These are phyloP conservation scores for Aporrectodea caliginosa DNA, from an alignment of 1,140 invertebrate genomes.

Conservation along the genomic window DNA sequence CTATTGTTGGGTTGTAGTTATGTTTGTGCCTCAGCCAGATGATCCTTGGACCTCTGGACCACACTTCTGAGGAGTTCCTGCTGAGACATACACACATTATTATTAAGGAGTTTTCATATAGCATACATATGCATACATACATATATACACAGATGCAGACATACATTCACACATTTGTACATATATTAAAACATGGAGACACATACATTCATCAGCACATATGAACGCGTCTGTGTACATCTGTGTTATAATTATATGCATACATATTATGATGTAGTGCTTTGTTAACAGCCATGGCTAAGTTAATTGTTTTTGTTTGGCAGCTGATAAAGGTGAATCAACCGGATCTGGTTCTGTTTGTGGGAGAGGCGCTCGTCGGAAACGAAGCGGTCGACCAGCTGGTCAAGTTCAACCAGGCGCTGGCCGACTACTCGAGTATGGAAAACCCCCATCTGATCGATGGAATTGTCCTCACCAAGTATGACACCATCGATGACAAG, in stretches of 20 bases:
- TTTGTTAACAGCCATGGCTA: neutral
- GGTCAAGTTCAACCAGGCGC: conserved; percentile 95
- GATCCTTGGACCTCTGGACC: too few relatives aligned
- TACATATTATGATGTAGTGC: too few relatives aligned
- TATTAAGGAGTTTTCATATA: too few relatives aligned
- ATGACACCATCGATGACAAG: conserved; percentile 99
- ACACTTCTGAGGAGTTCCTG: too few relatives aligned
- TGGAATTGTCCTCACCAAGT: conserved; percentile 96
- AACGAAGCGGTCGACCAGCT: conserved; percentile 99
- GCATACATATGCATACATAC: too few relatives aligned
- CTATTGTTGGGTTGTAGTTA: too few relatives aligned
- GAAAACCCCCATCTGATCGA: conserved; percentile 68
- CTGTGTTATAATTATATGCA: neutral
- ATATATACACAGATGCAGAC: too few relatives aligned
- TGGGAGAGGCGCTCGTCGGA: conserved; percentile 98
- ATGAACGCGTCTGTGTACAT: neutral
- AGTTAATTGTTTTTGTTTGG: neutral
- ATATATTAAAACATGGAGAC: neutral
- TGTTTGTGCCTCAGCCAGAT: too few relatives aligned
- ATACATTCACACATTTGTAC: neutral
- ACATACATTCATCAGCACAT: neutral
- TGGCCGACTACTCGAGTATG: conserved; percentile 69
- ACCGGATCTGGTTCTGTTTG: conserved; percentile 95
- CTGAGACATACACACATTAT: too few relatives aligned
- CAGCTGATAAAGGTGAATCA: conserved; percentile 69